Evolutionary conservation across 2,113 vertebrate genomes (phyloP).

Genomic region (Nibea albiflora): DNA sequence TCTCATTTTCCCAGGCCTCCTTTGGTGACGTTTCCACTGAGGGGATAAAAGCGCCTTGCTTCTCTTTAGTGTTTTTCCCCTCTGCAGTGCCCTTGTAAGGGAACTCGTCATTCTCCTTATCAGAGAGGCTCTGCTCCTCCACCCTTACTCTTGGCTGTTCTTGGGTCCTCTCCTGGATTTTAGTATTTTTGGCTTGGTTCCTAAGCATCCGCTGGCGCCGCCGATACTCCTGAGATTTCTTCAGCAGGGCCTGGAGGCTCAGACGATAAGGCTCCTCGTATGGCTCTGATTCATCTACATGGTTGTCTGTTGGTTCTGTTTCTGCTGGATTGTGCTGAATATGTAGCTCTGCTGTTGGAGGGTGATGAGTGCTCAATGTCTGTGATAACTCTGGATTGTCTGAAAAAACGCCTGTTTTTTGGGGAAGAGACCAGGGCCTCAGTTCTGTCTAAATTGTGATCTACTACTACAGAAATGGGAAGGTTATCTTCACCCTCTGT

Average conservation of each 20-base stretch:
- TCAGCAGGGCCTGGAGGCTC: constrained; percentile 83
- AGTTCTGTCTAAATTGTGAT: constrained; percentile 20
- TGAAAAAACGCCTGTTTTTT: constrained; percentile 29
- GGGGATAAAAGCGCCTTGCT: not conserved
- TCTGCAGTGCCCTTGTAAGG: constrained; percentile 37
- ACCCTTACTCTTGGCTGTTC: constrained; percentile 52
- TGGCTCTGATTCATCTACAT: constrained; percentile 11
- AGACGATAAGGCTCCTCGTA: constrained; percentile 65
- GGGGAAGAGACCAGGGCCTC: constrained; percentile 11
- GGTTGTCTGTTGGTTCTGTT: constrained; percentile 8
- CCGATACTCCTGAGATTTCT: constrained; percentile 84
- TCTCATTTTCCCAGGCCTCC: constrained; percentile 39
- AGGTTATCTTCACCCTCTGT: not conserved
- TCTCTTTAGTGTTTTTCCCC: constrained; percentile 60
- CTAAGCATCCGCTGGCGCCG: constrained; percentile 76
- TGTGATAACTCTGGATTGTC: constrained; percentile 28
- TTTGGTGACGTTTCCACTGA: constrained; percentile 31
- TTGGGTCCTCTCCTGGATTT: constrained; percentile 64
- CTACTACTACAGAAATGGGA: not conserved
- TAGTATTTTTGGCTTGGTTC: constrained; percentile 71
- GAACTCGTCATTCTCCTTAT: constrained; percentile 80
- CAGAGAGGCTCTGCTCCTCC: constrained; percentile 74
- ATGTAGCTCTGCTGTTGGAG: constrained; percentile 14
- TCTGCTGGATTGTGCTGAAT: constrained; percentile 25
- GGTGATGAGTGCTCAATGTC: not conserved